phyloP scores from a whole-genome alignment of 1,140 invertebrate genomes.

The Drosophila saltans region DNA sequence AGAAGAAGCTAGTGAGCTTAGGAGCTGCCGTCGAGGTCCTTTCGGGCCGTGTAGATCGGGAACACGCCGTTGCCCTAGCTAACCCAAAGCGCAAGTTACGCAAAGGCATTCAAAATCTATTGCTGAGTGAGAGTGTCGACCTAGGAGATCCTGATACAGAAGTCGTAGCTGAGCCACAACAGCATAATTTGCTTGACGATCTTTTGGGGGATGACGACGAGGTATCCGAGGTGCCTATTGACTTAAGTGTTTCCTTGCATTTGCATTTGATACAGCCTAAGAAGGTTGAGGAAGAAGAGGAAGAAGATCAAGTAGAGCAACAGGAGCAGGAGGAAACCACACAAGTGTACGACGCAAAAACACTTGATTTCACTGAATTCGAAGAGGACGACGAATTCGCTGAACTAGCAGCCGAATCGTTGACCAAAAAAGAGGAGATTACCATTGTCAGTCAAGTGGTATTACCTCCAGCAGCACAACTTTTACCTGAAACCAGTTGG shows the following conservation, averaged over 20 bases:
- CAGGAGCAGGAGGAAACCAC: constrained; percentile 14
- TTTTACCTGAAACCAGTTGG: constrained; percentile 85
- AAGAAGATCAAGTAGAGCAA: constrained; percentile 24
- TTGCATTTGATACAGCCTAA: constrained; percentile 84
- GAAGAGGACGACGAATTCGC: constrained; percentile 90
- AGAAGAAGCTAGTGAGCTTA: constrained; percentile 91
- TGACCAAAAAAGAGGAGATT: constrained; percentile 85
- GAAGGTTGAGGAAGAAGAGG: constrained; percentile 67
- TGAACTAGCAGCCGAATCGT: constrained; percentile 88
- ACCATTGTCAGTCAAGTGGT: constrained; percentile 70
- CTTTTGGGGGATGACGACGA: constrained; percentile 86
- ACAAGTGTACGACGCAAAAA: constrained; percentile 21
- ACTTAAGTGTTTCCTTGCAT: constrained; percentile 86
- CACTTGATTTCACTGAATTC: constrained; percentile 83
- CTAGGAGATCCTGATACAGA: constrained; percentile 76
- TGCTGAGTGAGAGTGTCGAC: constrained; percentile 88
- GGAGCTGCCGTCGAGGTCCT: constrained; percentile 93
- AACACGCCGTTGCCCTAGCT: constrained; percentile 85
- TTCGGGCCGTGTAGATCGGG: constrained; percentile 89
- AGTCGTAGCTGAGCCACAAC: constrained; percentile 79
- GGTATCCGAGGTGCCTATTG: constrained; percentile 85
- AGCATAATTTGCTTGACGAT: constrained; percentile 89
- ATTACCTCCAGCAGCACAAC: constrained; percentile 68
- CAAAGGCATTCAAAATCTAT: constrained; percentile 87
- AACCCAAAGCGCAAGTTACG: constrained; percentile 85